phyloP scores from a whole-genome alignment of 2,113 vertebrate genomes.

The Neopipo cinnamomea region DNA sequence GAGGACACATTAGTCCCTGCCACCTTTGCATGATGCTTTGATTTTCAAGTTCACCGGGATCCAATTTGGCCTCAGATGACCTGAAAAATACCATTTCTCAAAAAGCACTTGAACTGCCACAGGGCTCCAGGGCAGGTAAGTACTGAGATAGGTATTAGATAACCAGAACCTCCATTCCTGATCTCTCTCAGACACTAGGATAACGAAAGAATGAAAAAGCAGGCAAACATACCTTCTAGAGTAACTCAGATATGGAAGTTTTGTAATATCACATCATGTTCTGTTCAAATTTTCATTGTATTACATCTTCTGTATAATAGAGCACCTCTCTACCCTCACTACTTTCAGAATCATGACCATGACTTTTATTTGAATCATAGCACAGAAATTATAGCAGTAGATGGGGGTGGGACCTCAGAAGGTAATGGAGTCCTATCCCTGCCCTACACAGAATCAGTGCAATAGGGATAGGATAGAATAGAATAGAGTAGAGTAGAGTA shows the following conservation, averaged over 20 bases:
- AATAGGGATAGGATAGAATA: no score
- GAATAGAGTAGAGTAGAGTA: no score
- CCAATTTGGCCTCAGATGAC: conserved; percentile 46
- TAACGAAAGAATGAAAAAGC: background rate
- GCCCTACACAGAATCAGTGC: background rate
- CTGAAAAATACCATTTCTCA: conserved; percentile 58
- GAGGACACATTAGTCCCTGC: conserved; percentile 9
- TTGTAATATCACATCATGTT: background rate
- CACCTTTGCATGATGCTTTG: background rate
- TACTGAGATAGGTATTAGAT: conserved; percentile 69
- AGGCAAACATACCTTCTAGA: background rate
- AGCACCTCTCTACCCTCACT: background rate
- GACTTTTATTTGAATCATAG: background rate
- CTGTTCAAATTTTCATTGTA: background rate
- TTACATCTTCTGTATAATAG: background rate
- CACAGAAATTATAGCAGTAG: background rate
- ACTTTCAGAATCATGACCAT: background rate
- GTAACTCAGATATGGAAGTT: background rate
- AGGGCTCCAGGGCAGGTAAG: conserved; percentile 57
- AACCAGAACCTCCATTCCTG: conserved; percentile 35
- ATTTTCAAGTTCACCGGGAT: conserved; percentile 32
- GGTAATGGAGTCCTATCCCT: background rate
- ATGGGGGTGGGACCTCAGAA: background rate
- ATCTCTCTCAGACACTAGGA: conserved; percentile 1
- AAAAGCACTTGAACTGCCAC: conserved; percentile 30